These are phyloP conservation scores for Drosophila neonasuta DNA, from an alignment of 2,888 invertebrate genomes.

Conservation along the genomic window DNA sequence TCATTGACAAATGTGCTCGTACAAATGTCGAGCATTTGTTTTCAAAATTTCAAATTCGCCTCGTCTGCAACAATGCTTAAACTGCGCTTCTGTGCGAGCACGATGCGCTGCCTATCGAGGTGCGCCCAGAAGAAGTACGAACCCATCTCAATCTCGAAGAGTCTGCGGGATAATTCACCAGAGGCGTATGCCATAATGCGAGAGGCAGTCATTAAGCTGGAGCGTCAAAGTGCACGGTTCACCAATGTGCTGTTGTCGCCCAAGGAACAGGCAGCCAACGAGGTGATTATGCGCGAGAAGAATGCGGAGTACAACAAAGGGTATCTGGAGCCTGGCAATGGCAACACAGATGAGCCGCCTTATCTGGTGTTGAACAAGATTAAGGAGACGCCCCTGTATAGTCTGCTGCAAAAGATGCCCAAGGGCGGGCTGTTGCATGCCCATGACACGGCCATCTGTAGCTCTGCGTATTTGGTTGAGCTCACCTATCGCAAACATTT, in stretches of 20 bases:
- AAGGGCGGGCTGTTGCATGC: conserved; percentile 89
- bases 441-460: conserved; percentile 86
- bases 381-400: conserved; percentile 85
- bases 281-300: conserved; percentile 85
- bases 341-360: conserved; percentile 86
- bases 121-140: conserved; percentile 2
- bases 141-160: conserved; percentile 29
- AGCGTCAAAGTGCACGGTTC: conserved; percentile 83
- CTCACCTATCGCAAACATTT: conserved; percentile 86
- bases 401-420: conserved; percentile 87
- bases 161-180: conserved; percentile 49
- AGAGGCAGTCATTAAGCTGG: conserved; percentile 82
- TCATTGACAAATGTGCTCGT: conserved; percentile 27
- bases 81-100: not conserved
- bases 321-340: conserved; percentile 83
- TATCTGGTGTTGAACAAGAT: conserved; percentile 85
- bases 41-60: conserved; percentile 7
- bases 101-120: not conserved
- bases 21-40: conserved; percentile 5
- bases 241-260: conserved; percentile 82
- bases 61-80: not conserved
- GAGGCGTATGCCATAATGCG: conserved; percentile 79
- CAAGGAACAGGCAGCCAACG: conserved; percentile 84
- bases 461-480: conserved; percentile 85
- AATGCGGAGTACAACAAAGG: conserved; percentile 84